phyloP scores from a whole-genome alignment of 2,888 invertebrate species.

The Agriopis leucophaearia region DNA sequence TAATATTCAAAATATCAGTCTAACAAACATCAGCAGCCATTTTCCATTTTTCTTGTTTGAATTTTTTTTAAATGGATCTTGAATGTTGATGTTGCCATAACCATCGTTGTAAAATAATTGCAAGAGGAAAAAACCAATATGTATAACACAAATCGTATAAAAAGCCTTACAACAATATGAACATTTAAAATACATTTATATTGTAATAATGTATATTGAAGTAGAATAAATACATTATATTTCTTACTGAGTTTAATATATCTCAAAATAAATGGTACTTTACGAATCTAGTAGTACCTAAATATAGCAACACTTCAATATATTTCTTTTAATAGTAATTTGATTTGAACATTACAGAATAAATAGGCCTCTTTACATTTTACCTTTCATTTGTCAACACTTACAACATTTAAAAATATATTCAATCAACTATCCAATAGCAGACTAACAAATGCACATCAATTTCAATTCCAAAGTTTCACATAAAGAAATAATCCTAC shows the following conservation, averaged over 20 bases:
- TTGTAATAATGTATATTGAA: conserved; percentile 50
- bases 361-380: conserved; percentile 59
- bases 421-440: conserved; percentile 52
- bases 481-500: conserved; percentile 41
- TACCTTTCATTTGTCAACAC: conserved; percentile 24
- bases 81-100: conserved; percentile 65
- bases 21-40: conserved; percentile 66
- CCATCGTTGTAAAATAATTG: conserved; percentile 50
- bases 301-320: conserved; percentile 30
- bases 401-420: conserved; percentile 67
- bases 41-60: conserved; percentile 51
- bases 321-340: conserved; percentile 31
- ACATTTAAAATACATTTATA: conserved; percentile 53
- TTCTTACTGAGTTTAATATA: conserved; percentile 31
- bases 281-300: conserved; percentile 23
- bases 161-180: conserved; percentile 55
- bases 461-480: conserved; percentile 65
- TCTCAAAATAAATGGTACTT: conserved; percentile 30
- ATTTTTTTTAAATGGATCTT: conserved; percentile 55
- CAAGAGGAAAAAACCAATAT: conserved; percentile 37
- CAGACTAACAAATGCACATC: conserved; percentile 75
- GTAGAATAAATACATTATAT: conserved; percentile 35
- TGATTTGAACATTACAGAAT: conserved; percentile 60
- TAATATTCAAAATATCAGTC: conserved; percentile 60
- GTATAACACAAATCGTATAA: conserved; percentile 50